Evolutionary conservation across 2,888 invertebrate genomes (phyloP).

Genomic region (Gibbula magus): DNA sequence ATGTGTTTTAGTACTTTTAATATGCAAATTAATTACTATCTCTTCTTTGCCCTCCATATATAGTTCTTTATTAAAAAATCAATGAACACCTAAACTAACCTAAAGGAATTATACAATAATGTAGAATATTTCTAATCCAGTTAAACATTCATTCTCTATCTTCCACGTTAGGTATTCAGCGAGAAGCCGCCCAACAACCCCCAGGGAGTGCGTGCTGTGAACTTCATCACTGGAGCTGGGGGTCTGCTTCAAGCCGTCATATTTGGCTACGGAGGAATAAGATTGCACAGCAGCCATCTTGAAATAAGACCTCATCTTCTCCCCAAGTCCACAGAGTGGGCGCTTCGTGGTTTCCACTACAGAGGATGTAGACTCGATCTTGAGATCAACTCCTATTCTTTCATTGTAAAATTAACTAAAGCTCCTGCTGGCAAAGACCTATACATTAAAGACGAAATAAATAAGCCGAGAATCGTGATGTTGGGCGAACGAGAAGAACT

Average conservation of each 20-base stretch:
- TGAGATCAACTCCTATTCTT: background rate
- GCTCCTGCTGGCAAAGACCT: background rate
- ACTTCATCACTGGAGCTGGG: slow-evolving; percentile 75
- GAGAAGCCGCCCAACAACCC: slow-evolving; percentile 42
- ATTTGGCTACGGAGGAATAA: slow-evolving; percentile 74
- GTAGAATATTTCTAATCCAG: too few species aligned
- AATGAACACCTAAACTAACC: too few species aligned
- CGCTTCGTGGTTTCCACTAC: slow-evolving; percentile 42
- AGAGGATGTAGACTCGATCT: slow-evolving; percentile 31
- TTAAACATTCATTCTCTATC: too few species aligned
- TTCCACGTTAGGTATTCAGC: slow-evolving; percentile 39
- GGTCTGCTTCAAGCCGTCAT: slow-evolving; percentile 74
- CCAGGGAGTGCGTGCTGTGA: slow-evolving; percentile 55
- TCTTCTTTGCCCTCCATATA: too few species aligned
- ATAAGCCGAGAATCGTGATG: too few species aligned
- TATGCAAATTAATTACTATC: too few species aligned
- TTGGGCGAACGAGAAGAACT: too few species aligned
- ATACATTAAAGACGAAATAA: background rate
- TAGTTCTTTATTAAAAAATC: too few species aligned
- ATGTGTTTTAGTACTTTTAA: too few species aligned
- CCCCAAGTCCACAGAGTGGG: slow-evolving; percentile 46
- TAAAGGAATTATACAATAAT: too few species aligned
- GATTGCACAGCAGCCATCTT: slow-evolving; percentile 51
- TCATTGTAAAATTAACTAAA: background rate
- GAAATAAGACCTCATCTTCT: slow-evolving; percentile 54